A percentile compares a stretch with the other conserved stretches of the same genome.
Evolutionary conservation across 2,888 invertebrate species (phyloP).

Genomic region (Drosophila hamatofila): DNA sequence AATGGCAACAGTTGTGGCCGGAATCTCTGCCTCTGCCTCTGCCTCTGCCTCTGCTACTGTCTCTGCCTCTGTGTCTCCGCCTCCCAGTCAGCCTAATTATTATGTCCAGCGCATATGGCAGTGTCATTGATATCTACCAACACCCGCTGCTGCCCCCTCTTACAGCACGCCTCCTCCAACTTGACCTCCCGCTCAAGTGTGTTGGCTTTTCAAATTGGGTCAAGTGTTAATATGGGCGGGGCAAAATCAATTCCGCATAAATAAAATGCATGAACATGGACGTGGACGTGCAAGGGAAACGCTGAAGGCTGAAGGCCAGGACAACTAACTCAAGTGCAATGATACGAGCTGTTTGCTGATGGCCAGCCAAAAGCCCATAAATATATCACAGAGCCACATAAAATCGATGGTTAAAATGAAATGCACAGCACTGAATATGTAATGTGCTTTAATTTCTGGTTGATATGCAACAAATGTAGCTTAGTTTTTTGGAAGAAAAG

Average conservation of each 20-base stretch:
- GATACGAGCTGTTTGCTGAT: constrained; percentile 25
- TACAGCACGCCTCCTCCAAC: background rate
- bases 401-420: constrained; percentile 19
- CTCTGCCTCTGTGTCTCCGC: background rate
- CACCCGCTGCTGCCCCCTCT: background rate
- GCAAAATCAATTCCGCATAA: constrained; percentile 63
- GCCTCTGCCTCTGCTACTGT: background rate
- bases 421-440: constrained; percentile 12
- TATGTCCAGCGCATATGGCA: constrained; percentile 47
- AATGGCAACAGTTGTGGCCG: constrained; percentile 28
- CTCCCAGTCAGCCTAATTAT: constrained; percentile 28
- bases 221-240: constrained; percentile 62
- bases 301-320: constrained; percentile 27
- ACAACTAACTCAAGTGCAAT: constrained; percentile 51
- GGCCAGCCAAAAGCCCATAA: constrained; percentile 41
- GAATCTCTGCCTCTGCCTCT: constrained; percentile 1
- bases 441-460: background rate
- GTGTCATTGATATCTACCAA: constrained; percentile 38
- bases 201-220: constrained; percentile 65
- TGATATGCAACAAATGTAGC: constrained; percentile 8
- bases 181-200: constrained; percentile 55
- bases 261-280: constrained; percentile 39
- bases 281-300: constrained; percentile 9
- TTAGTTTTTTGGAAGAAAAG: background rate
- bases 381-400: constrained; percentile 21